Conservation (phyloP, 2,888 invertebrate species). For the Nomada lathburiana region DNA sequence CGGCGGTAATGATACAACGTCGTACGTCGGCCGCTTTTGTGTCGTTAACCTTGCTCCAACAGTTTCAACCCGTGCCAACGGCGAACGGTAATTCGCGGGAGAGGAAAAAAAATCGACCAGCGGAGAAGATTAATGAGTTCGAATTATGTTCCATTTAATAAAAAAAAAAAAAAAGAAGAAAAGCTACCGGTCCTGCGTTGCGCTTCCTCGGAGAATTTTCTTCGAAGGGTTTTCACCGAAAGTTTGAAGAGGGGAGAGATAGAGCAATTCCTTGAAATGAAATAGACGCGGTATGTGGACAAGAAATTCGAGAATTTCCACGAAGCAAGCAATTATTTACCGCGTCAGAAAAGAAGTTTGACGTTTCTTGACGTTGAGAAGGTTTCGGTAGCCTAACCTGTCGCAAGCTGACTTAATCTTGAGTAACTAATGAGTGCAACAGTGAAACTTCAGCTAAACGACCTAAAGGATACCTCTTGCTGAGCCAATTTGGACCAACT, state of each 20-base stretch:
- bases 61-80: neutral
- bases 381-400: neutral
- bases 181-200: neutral
- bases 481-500: conserved; percentile 9
- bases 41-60: conserved; percentile 39
- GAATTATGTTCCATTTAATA: conserved; percentile 13
- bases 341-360: neutral
- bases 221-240: too few relatives aligned
- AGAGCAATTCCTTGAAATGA: too few relatives aligned
- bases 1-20: conserved; percentile 56
- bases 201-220: too few relatives aligned
- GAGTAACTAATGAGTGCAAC: conserved; percentile 22
- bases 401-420: conserved; percentile 8
- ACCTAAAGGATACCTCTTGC: neutral
- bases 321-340: neutral
- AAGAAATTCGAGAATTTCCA: neutral
- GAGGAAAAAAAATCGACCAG: neutral
- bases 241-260: too few relatives aligned
- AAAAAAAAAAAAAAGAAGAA: too few relatives aligned
- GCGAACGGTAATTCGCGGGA: neutral
- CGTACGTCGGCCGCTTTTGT: conserved; percentile 36
- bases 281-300: too few relatives aligned
- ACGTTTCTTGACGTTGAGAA: neutral
- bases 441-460: neutral
- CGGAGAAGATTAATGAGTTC: conserved; percentile 7